Percentiles rank a stretch among this genome's conserved stretches.
These are phyloP conservation scores for Lamellibrachia satsuma DNA, from an alignment of 2,888 invertebrate genomes.

Conservation along the genomic window DNA sequence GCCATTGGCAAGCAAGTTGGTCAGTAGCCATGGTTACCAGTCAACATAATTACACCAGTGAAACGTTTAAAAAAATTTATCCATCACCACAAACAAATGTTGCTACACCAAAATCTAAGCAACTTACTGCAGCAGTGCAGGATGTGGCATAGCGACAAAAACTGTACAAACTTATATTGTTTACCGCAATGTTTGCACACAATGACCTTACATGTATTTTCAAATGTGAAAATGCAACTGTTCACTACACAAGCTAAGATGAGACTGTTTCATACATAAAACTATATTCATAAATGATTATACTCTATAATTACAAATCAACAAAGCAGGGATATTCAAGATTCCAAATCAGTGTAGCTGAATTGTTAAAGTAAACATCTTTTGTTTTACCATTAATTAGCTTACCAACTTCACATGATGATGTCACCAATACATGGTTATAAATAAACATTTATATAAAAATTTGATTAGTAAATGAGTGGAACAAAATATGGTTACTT, in stretches of 20 bases:
- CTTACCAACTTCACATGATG: neutral
- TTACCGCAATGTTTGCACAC: too few species aligned
- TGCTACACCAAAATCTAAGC: neutral
- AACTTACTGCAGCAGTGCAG: neutral
- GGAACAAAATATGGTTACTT: neutral
- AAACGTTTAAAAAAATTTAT: neutral
- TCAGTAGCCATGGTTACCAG: neutral
- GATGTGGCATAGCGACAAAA: neutral
- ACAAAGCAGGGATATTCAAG: too few species aligned
- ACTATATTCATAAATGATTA: too few species aligned
- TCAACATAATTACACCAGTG: neutral
- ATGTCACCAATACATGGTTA: too few species aligned
- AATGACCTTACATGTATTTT: neutral
- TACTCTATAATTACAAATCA: too few species aligned
- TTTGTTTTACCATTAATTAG: neutral
- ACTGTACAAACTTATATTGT: neutral
- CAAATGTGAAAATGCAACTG: neutral
- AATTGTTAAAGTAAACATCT: neutral
- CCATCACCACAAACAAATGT: neutral
- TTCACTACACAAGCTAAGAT: neutral
- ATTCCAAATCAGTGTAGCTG: too few species aligned
- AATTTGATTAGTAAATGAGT: too few species aligned
- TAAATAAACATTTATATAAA: too few species aligned
- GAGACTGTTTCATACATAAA: too few species aligned
- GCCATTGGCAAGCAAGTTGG: neutral